phyloP scores from a whole-genome alignment of 2,113 vertebrate species.

The Takifugu bimaculatus region DNA sequence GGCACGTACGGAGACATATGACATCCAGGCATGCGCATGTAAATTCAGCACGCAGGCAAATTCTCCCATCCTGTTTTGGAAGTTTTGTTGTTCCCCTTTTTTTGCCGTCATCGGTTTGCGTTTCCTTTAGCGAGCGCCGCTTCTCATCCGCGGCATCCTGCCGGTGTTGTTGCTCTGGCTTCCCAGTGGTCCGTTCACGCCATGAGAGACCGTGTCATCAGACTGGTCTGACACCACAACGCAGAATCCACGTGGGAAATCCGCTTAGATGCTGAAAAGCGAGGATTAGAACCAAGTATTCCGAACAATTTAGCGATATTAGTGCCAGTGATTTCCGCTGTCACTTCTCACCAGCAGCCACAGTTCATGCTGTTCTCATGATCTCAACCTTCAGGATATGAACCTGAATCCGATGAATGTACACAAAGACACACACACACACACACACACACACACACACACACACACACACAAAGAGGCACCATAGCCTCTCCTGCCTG shows the following conservation, averaged over 20 bases:
- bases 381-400: conserved; percentile 53
- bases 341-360: background rate
- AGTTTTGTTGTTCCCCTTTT: background rate
- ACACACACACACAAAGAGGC: conserved; percentile 20
- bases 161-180: conserved; percentile 5
- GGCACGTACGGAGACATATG: conserved; percentile 38
- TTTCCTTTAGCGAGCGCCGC: conserved; percentile 1
- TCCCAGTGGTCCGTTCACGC: conserved; percentile 35
- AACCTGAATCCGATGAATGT: conserved; percentile 40
- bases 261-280: background rate
- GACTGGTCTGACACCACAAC: conserved; percentile 28
- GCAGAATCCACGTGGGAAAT: background rate
- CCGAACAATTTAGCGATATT: too few species aligned
- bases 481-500: conserved; percentile 44
- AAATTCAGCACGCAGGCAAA: too few species aligned
- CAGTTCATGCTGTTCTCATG: conserved; percentile 48
- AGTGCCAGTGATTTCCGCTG: too few species aligned
- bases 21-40: conserved; percentile 9
- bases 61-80: too few species aligned
- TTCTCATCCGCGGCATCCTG: conserved; percentile 21
- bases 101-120: background rate
- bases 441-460: conserved; percentile 20
- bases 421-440: conserved; percentile 21
- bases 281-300: background rate
- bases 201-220: conserved; percentile 36